Conservation (phyloP, 2,888 invertebrate species). For the Cataglyphis livida region DNA sequence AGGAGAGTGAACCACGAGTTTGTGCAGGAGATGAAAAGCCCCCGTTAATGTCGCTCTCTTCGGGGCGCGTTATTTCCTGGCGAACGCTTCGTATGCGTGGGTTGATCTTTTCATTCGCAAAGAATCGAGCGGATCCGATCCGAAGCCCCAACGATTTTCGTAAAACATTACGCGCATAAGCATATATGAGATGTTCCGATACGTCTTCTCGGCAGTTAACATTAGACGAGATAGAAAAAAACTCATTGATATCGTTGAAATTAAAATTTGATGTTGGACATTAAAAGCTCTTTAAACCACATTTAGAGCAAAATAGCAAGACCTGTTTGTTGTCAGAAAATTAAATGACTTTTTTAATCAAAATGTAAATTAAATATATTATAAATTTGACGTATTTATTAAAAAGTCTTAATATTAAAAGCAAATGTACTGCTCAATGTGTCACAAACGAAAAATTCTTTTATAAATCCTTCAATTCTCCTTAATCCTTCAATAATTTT, state of each 20-base stretch:
- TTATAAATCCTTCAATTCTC: neutral
- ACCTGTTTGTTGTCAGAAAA: neutral
- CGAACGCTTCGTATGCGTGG: neutral
- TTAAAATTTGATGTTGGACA: neutral
- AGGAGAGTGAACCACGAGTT: neutral
- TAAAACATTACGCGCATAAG: too few relatives aligned
- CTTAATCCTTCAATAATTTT: neutral
- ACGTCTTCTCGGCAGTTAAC: neutral
- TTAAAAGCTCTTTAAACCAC: neutral
- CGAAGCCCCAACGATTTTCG: neutral
- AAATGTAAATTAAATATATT: neutral
- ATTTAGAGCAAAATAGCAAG: neutral
- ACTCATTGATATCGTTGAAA: neutral
- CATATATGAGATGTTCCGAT: neutral
- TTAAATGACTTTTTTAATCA: neutral
- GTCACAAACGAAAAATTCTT: neutral
- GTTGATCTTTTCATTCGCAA: neutral
- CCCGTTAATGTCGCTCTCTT: constrained; percentile 6
- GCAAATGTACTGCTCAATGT: neutral
- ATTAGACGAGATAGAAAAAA: neutral
- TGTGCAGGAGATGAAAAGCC: constrained; percentile 28
- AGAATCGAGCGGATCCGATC: neutral
- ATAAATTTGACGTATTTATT: neutral
- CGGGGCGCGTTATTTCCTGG: constrained; percentile 30
- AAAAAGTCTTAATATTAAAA: neutral